A percentile compares a stretch with the other conserved stretches of the same genome.
phyloP scores from a whole-genome alignment of 2,888 invertebrate genomes.

The Lumbricus terrestris region DNA sequence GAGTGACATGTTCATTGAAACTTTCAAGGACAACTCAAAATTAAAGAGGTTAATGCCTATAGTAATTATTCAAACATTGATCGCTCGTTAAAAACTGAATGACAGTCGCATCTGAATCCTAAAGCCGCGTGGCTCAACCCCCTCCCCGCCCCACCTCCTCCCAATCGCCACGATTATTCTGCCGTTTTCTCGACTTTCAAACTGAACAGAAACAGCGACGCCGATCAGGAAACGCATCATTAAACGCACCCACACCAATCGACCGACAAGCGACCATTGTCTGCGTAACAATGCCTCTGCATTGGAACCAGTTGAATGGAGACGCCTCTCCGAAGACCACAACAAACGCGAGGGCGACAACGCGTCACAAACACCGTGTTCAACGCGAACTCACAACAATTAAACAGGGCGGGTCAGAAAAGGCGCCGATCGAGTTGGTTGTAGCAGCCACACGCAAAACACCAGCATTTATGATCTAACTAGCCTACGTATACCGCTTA shows the following conservation, averaged over 20 bases:
- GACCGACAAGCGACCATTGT: neutral
- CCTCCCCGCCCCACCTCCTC: too few relatives aligned
- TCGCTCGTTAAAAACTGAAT: neutral
- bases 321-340: neutral
- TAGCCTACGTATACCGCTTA: too few relatives aligned
- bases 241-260: neutral
- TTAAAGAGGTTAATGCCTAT: neutral
- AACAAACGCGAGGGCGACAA: neutral
- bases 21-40: neutral
- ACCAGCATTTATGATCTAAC: neutral
- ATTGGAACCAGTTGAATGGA: neutral
- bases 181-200: neutral
- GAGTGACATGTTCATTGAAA: neutral
- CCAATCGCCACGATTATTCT: too few relatives aligned
- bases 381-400: neutral
- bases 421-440: neutral
- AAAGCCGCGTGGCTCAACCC: neutral
- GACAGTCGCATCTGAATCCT: neutral
- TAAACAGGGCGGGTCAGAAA: neutral
- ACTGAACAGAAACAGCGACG: neutral
- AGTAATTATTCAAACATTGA: neutral
- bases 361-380: neutral
- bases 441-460: neutral
- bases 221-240: neutral
- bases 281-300: neutral